Evolutionary conservation across 2,888 invertebrate genomes (phyloP).

Genomic region (Lasioglossum calceatum): DNA sequence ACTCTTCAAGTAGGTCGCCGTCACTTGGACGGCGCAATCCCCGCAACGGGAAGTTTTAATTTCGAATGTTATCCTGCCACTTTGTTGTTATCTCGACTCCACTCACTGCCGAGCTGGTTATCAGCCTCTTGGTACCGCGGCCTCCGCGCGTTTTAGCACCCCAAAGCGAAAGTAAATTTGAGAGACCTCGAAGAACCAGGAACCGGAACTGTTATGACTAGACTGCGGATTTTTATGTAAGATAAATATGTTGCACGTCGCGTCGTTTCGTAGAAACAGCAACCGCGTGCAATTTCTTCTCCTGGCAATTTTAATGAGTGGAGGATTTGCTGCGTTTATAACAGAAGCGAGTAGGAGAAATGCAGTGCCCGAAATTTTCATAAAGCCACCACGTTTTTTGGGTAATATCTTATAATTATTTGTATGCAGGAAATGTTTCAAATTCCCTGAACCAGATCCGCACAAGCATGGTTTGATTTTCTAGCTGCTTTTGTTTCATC

Average conservation of each 20-base stretch:
- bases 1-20: conserved; percentile 3
- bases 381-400: no score
- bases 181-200: not conserved
- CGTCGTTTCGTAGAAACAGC: not conserved
- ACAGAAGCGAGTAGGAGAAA: not conserved
- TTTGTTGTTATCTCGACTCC: not conserved
- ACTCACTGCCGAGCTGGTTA: not conserved
- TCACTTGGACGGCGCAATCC: not conserved
- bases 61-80: not conserved
- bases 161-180: not conserved
- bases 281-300: not conserved
- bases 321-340: not conserved
- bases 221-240: not conserved
- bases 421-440: not conserved
- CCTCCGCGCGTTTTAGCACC: not conserved
- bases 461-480: not conserved
- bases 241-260: not conserved
- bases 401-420: no score
- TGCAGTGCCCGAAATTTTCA: no score
- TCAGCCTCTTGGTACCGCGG: not conserved
- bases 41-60: not conserved
- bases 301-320: not conserved
- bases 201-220: not conserved
- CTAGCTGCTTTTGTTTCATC: not conserved
- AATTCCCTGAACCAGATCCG: not conserved